These are phyloP conservation scores for Sylvietta virens DNA, from an alignment of 2,113 vertebrate genomes.

Conservation along the genomic window DNA sequence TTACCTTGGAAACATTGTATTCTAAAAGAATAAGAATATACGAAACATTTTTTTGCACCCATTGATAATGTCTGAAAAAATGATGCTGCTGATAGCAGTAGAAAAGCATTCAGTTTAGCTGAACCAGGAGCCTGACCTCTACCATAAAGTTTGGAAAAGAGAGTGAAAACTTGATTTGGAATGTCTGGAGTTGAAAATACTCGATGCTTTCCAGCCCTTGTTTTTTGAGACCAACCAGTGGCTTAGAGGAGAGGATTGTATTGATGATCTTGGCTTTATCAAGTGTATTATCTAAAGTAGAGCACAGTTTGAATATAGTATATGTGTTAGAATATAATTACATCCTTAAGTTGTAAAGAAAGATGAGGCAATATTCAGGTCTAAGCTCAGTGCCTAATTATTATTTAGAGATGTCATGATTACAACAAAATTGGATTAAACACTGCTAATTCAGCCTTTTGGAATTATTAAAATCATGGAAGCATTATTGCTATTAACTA, in stretches of 20 bases:
- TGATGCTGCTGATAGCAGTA: neutral
- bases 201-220: neutral
- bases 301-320: neutral
- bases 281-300: neutral
- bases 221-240: neutral
- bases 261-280: neutral
- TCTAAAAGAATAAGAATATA: slow-evolving; percentile 30
- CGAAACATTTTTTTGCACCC: neutral
- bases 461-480: neutral
- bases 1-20: slow-evolving; percentile 44
- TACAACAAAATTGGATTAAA: neutral
- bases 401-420: neutral
- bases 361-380: neutral
- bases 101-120: neutral
- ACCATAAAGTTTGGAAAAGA: neutral
- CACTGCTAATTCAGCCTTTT: neutral
- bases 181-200: neutral
- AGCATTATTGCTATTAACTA: neutral
- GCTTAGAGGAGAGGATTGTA: neutral
- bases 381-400: neutral
- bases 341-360: neutral
- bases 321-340: neutral
- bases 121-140: neutral
- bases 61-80: slow-evolving; percentile 1
- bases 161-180: neutral